Base-by-base conservation (phyloP, 1,140 invertebrate species). In the Schmidtea mediterranea region DNA sequence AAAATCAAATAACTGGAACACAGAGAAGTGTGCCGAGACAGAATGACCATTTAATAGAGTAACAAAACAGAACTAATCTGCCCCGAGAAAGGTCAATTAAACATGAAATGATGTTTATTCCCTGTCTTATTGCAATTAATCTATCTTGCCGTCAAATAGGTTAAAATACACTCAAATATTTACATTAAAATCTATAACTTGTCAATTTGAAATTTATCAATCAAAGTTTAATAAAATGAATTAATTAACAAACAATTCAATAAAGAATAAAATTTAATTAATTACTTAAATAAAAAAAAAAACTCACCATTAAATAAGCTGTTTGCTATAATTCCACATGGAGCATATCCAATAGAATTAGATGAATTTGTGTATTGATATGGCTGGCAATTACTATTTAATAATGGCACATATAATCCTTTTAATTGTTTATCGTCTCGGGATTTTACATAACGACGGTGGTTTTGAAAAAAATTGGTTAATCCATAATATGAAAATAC, bases 381-480 rank as follows among this genome's bases (percentile, higher is more conserved):
- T 8, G 43, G 43, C 6, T 45, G 18, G n/a, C 43, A 45, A 21
- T 45, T 45, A 13, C 8, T 8, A 21, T 2, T 5, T 5, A 21
- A 19, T 6, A 2, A 5, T 6, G 2, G 5, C 6, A 45, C 43
- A 19, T 45, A 5, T 21, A 15, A 36, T n/a, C 48, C 48, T 16
- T 32, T 26, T 40, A 49, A 23, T 45, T 49, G 48, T 12, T 45
- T 46, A 26, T 43, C 36, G 26, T 49, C 48, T 26, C 36, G 39
- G 6, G 38, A 43, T 18, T 18, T 18, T 15, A 40, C 39, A 32
- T 49, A 49, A 3, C n/a, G n/a, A 37, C 48, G 36, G 16, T 49
- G 48, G 22, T 49, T 49, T 46, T 49, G 48, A 16, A 37, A 40
- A 23, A 40, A 49, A 22, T 49, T 49, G 5, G 6, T 43, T 16